These are phyloP conservation scores for Cranoglanis bouderius DNA, from an alignment of 2,113 vertebrate species.

Conservation along the genomic window DNA sequence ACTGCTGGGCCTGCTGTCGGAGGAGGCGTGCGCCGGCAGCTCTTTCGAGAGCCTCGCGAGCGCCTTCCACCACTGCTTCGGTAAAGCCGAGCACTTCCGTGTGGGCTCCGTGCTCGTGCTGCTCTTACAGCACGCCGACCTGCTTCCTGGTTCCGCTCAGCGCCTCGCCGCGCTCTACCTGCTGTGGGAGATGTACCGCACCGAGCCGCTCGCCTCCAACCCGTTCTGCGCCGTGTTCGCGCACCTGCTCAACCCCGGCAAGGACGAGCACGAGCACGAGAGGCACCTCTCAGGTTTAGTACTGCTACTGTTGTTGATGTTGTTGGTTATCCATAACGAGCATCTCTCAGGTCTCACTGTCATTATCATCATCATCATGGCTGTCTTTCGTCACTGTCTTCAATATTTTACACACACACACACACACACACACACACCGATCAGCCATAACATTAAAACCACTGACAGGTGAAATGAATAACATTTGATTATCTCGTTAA, in stretches of 20 bases:
- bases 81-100: conserved; percentile 93
- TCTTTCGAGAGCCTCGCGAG: conserved; percentile 92
- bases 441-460: no score
- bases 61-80: conserved; percentile 95
- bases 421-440: no score
- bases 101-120: conserved; percentile 93
- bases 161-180: conserved; percentile 95
- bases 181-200: conserved; percentile 99
- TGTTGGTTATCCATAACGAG: no score
- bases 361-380: background rate
- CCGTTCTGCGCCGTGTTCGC: conserved; percentile 96
- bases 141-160: conserved; percentile 91
- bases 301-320: no score
- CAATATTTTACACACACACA: no score
- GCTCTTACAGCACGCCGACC: conserved; percentile 95
- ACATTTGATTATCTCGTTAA: no score
- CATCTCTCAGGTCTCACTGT: no score
- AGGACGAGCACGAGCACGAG: conserved; percentile 86
- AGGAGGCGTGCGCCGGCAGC: conserved; percentile 87
- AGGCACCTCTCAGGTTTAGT: conserved; percentile 83
- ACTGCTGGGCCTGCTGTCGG: conserved; percentile 92
- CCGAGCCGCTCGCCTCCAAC: conserved; percentile 94
- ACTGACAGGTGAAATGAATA: no score
- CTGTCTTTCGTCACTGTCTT: no score
- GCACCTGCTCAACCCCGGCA: conserved; percentile 91